Conservation (phyloP, 2,888 invertebrate species). For the Drosophila barbarae region DNA sequence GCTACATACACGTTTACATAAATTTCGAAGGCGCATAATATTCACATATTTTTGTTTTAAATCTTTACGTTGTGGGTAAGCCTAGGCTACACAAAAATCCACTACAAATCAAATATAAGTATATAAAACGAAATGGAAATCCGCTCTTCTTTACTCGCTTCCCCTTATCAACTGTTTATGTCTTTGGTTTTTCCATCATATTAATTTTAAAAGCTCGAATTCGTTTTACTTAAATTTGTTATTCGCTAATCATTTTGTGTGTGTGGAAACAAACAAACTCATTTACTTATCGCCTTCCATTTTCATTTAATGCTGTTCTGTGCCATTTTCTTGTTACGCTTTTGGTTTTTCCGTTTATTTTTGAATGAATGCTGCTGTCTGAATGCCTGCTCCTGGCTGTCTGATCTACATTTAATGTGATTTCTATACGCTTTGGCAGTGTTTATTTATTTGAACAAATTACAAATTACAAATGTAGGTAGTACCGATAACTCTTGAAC, state of each 20-base stretch:
- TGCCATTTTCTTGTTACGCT: conserved; percentile 36
- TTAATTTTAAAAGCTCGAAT: conserved; percentile 76
- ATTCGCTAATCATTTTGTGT: conserved; percentile 52
- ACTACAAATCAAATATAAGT: conserved; percentile 49
- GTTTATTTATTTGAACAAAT: conserved; percentile 75
- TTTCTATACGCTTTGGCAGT: conserved; percentile 78
- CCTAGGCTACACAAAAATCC: conserved; percentile 54
- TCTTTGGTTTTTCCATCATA: conserved; percentile 31
- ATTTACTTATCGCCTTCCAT: conserved; percentile 4
- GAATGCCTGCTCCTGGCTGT: conserved; percentile 31
- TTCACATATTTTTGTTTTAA: conserved; percentile 71
- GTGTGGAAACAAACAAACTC: conserved; percentile 39
- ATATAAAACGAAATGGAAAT: conserved; percentile 40
- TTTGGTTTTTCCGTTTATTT: conserved; percentile 27
- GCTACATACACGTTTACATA: conserved; percentile 53
- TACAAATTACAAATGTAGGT: conserved; percentile 18
- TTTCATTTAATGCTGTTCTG: conserved; percentile 36
- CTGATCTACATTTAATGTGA: conserved; percentile 63
- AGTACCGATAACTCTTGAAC: conserved; percentile 23
- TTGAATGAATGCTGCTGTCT: conserved; percentile 36
- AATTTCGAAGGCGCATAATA: conserved; percentile 79
- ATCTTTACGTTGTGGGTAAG: conserved; percentile 49
- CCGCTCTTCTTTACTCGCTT: conserved; percentile 14
- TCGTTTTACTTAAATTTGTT: conserved; percentile 61
- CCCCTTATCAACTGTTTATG: conserved; percentile 34